Base-by-base conservation (phyloP, 2,797 vertebrate genomes). In the Sebastes matsubarae region DNA sequence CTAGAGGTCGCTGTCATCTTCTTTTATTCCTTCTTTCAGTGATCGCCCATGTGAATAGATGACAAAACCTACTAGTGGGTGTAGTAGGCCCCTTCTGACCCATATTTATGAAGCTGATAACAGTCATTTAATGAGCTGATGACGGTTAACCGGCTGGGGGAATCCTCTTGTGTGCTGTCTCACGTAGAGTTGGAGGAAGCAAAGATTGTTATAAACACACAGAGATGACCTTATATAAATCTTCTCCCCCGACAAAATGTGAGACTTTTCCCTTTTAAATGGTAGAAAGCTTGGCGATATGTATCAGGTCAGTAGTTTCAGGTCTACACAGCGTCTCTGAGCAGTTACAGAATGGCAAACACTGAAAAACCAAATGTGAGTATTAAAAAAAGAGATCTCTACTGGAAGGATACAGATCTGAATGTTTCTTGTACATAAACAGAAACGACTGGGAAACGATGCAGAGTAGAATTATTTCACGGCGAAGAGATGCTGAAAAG, bases 341-440 rank as follows among this genome's bases (percentile, higher is more conserved):
- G 65, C 70, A 87, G 80, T 83, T 55, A 54, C 42, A 57, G 75
- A 77, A 87, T 24, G 46, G 38, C 10, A 71, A 75, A 82, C 64
- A 77, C 25, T 77, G 68, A 86, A 65, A 90, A 86, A 88, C 87
- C 88, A 91, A 91, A 90, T 87, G 81, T 74, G 63, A 82, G 75
- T 50, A 46, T 77, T 68, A 68, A 74, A 30, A 65, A 32, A 61
- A 32, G 83, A 81, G 78, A 77, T 88, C 75, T 84, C 68, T 82
- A 50, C 72, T 79, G 79, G 82, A 82, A 57, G 73, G 84, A 89
- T 52, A 58, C 85, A 86, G 87, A 84, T 88, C 77, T 94, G 93
- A 95, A 95, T 94, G 94, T 95, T 87, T 93, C 83, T 72, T 91
- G 89, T 92, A 87, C 60, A 87, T 88, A 87, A 61, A 4, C 36